Evolutionary conservation across 2,113 vertebrate species (phyloP), one percentile per base, ranked within the genome.

Genomic region (Proteles cristata): DNA sequence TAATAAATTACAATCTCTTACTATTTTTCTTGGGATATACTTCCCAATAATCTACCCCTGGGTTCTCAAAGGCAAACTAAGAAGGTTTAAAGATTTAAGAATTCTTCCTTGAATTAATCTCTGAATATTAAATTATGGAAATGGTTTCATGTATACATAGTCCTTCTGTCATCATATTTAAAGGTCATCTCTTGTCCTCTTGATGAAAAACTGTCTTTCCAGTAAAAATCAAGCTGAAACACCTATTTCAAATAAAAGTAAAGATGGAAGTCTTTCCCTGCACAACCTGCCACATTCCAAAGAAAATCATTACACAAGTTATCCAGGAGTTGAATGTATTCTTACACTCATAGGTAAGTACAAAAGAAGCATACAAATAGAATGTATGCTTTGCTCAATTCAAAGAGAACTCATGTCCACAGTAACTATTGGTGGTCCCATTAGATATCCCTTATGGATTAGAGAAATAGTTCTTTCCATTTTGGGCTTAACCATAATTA

Each of bases 81-180:
- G 53, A 39, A 85, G 31, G 45, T 50, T 26, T 81, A 26, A 96
- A 85, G 55, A 81, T n/a, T 95, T 80, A 61, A 15, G 31, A 15
- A 53, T 74, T 89, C 16, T 66, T 33, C 71, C 45, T 90, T 93
- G 85, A 97, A 81, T 74, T 83, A 55, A 79, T 86, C 61, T 81
- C 15, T 93, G 48, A 86, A 95, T 93, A 68, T 81, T 74, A 95
- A 81, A 68, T 76, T 86, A 84, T 58, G 79, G 26, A 93, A 86
- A 90, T 39, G 39, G 39, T 61, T 93, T 81, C 33, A 50, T 11
- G 63, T 53, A 71, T 25, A 79, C n/a, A 66, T 53, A 77, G 53
- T 71, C 39, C 88, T 53, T 90, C n/a, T 80, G 43, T 92, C 65
- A 77, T 63, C 48, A 53, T 66, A 92, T 53, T 90, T 86, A 93